Conservation (phyloP, 2,888 invertebrate genomes). For the Hecatera dysodea region DNA sequence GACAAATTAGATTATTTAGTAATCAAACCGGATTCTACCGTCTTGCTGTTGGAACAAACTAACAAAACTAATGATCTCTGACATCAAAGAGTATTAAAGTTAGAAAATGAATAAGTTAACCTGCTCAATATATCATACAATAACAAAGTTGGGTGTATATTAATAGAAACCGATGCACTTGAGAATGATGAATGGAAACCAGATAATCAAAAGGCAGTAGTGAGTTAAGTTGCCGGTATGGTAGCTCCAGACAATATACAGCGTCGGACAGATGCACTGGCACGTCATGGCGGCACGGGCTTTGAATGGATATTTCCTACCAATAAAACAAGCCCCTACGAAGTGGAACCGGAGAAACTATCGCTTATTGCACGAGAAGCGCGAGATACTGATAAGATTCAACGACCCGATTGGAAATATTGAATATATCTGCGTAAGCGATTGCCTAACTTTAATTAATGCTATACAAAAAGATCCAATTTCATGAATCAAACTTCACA, state of each 20-base stretch:
- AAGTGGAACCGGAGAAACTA: constrained; percentile 27
- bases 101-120: constrained; percentile 43
- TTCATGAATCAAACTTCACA: constrained; percentile 17
- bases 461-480: constrained; percentile 35
- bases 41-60: constrained; percentile 43
- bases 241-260: constrained; percentile 68
- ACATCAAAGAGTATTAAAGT: constrained; percentile 53
- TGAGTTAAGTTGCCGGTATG: constrained; percentile 67
- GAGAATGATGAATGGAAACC: constrained; percentile 72
- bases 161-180: constrained; percentile 74
- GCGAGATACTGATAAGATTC: constrained; percentile 51
- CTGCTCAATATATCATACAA: constrained; percentile 54
- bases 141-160: constrained; percentile 62
- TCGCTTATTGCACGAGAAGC: constrained; percentile 30
- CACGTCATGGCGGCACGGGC: constrained; percentile 37
- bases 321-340: constrained; percentile 22
- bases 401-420: constrained; percentile 46
- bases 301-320: constrained; percentile 32
- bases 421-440: constrained; percentile 53
- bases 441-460: constrained; percentile 29
- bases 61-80: constrained; percentile 53
- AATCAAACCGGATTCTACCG: constrained; percentile 63
- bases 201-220: constrained; percentile 73
- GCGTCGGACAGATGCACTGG: constrained; percentile 56
- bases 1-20: constrained; percentile 75